Conservation (phyloP, 2,113 vertebrate genomes). For the Polyodon spathula region DNA sequence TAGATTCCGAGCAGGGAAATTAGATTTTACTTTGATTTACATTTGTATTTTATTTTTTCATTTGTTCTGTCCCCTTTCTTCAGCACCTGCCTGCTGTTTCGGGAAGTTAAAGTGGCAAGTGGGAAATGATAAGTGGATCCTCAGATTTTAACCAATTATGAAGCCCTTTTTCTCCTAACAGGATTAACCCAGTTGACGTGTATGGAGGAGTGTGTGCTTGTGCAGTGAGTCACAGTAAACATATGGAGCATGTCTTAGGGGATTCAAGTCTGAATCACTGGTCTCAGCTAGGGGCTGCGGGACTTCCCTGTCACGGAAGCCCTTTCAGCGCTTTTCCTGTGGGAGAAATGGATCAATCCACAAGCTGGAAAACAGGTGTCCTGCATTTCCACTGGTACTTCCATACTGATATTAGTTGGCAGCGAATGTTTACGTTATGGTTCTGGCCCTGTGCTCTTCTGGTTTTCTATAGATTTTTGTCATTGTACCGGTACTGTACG, state of each 20-base stretch:
- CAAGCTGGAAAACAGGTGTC: no score
- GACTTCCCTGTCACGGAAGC: no score
- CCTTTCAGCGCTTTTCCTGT: no score
- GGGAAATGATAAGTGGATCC: conserved; percentile 38
- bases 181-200: neutral
- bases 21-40: conserved; percentile 10
- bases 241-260: neutral
- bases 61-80: conserved; percentile 3
- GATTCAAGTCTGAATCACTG: neutral
- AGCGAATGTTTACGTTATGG: no score
- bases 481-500: no score
- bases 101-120: conserved; percentile 40
- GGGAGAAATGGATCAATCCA: no score
- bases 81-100: conserved; percentile 3
- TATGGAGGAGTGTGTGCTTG: neutral
- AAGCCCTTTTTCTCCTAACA: conserved; percentile 29
- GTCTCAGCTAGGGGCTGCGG: no score
- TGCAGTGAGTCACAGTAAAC: neutral
- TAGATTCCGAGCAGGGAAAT: conserved; percentile 9
- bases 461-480: no score
- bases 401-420: no score
- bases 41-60: conserved; percentile 22
- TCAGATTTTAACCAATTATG: conserved; percentile 29
- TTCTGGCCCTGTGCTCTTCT: no score
- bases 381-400: no score